Conservation (phyloP, 2,113 vertebrate genomes). For the Ochotona curzoniae region DNA sequence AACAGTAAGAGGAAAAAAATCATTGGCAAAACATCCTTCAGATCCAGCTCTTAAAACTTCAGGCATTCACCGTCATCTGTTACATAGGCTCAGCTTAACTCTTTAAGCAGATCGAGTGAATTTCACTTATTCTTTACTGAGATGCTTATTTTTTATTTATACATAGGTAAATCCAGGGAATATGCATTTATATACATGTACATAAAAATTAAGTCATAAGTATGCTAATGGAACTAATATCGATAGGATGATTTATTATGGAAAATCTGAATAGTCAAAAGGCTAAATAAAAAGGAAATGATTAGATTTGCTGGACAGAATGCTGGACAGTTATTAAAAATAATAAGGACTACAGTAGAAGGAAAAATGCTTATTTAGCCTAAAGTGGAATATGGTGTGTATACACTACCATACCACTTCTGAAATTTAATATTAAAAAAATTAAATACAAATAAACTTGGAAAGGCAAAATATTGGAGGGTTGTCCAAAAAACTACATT, state of each 20-base stretch:
- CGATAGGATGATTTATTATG: neutral
- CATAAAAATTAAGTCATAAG: neutral
- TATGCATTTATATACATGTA: neutral
- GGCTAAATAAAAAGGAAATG: slow-evolving; percentile 14
- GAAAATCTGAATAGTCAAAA: slow-evolving; percentile 30
- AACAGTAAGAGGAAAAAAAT: neutral
- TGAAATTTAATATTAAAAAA: neutral
- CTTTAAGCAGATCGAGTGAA: neutral
- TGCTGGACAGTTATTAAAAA: slow-evolving; percentile 8
- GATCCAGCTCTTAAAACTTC: neutral
- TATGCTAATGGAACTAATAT: neutral
- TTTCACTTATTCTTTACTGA: neutral
- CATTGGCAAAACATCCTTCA: neutral
- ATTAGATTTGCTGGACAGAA: neutral
- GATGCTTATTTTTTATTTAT: slow-evolving; percentile 5
- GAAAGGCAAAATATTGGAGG: slow-evolving; percentile 22
- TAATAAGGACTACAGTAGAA: neutral
- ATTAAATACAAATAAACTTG: slow-evolving; percentile 4
- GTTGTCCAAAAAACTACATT: neutral
- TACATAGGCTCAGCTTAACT: neutral
- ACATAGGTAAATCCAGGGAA: neutral
- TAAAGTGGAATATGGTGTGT: slow-evolving; percentile 3
- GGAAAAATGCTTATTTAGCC: neutral
- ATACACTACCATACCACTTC: neutral
- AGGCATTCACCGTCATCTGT: neutral